phyloP scores from a whole-genome alignment of 2,888 invertebrate genomes.

The Crematogaster levior region DNA sequence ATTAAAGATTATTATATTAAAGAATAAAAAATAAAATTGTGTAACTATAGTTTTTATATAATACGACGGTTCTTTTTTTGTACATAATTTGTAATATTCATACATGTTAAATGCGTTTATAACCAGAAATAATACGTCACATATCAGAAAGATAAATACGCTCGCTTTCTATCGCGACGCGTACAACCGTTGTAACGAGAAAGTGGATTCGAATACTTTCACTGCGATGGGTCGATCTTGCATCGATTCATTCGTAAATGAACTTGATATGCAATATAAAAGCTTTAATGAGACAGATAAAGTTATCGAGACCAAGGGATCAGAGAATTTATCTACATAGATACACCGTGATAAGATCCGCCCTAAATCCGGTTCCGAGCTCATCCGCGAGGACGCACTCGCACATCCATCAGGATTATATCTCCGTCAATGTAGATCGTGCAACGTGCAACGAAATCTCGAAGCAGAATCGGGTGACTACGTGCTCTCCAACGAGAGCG shows the following conservation, averaged over 20 bases:
- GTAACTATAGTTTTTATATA: not conserved
- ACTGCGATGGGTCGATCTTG: constrained; percentile 21
- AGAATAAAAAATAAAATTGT: not conserved
- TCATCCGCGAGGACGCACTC: not conserved
- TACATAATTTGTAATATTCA: not conserved
- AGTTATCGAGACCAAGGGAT: not conserved
- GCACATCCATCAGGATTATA: constrained; percentile 32
- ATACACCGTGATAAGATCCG: not conserved
- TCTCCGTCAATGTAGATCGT: not conserved
- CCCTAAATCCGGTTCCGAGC: constrained; percentile 8
- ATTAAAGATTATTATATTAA: too few species aligned
- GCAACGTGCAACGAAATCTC: constrained; percentile 49
- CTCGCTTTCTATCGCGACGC: constrained; percentile 59
- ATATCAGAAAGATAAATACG: not conserved
- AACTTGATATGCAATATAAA: not conserved
- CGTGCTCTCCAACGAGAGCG: constrained; percentile 57
- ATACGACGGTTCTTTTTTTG: not conserved
- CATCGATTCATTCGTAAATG: not conserved
- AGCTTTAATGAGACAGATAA: not conserved
- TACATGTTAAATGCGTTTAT: not conserved
- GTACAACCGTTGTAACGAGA: constrained; percentile 44
- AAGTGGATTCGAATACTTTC: constrained; percentile 66
- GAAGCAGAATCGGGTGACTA: constrained; percentile 28
- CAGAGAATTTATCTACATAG: not conserved
- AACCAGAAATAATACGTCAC: constrained; percentile 8